phyloP scores from a whole-genome alignment of 2,797 vertebrate species.

The Protosalanx chinensis region DNA sequence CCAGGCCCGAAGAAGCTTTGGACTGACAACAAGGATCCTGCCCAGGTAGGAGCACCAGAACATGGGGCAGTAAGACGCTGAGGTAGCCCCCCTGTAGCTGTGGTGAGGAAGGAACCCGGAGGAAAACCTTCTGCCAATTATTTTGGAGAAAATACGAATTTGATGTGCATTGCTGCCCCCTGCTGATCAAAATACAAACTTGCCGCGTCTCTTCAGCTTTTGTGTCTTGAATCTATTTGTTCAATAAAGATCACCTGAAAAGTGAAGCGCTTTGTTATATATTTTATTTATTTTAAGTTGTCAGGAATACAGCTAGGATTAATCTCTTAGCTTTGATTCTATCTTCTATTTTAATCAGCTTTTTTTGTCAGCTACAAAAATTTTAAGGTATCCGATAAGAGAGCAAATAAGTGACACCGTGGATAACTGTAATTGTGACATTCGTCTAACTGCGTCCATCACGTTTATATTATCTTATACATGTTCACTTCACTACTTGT shows the following conservation, averaged over 20 bases:
- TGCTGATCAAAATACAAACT: conserved; percentile 50
- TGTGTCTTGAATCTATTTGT: not conserved
- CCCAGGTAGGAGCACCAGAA: conserved; percentile 49
- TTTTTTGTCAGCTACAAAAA: not conserved
- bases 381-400: not conserved
- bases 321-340: not conserved
- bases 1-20: conserved; percentile 58
- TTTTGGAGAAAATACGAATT: not conserved
- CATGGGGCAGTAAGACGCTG: conserved; percentile 1
- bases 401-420: not conserved
- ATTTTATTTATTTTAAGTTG: not conserved
- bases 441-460: not conserved
- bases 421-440: not conserved
- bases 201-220: no score
- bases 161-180: conserved; percentile 50
- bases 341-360: not conserved
- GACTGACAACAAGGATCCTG: conserved; percentile 30
- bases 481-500: not conserved
- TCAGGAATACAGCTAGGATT: not conserved
- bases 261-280: not conserved
- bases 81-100: conserved; percentile 13
- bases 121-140: not conserved
- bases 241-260: not conserved
- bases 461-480: not conserved
- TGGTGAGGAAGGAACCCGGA: conserved; percentile 8